phyloP scores from a whole-genome alignment of 2,797 vertebrate species.

The Triplophysa yarkandensis region DNA sequence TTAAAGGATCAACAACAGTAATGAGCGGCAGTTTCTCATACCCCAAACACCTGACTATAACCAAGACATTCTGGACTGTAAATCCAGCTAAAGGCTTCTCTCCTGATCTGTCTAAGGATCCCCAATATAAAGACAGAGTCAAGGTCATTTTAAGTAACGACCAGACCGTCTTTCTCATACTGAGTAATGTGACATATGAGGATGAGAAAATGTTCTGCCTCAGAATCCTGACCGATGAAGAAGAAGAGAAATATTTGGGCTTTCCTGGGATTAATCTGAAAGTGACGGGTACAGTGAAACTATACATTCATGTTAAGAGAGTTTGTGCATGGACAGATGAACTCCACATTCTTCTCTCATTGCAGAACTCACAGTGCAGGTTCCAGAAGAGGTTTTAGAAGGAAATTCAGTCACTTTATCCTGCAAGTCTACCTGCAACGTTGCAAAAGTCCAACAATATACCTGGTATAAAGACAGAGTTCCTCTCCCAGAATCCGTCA shows the following conservation, averaged over 20 bases:
- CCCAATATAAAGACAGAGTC: background rate
- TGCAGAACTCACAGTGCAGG: slow-evolving; percentile 13
- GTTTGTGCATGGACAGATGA: background rate
- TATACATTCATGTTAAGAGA: no score
- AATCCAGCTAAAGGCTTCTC: accelerated
- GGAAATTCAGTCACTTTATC: background rate
- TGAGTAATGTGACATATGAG: background rate
- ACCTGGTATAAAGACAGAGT: slow-evolving; percentile 11
- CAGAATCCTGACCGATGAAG: accelerated
- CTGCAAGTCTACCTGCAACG: background rate
- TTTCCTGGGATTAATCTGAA: background rate
- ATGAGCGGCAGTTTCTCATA: background rate
- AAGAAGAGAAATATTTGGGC: accelerated
- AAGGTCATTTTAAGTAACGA: accelerated
- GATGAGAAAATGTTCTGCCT: background rate
- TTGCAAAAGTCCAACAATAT: background rate
- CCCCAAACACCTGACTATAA: background rate
- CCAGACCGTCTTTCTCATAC: accelerated
- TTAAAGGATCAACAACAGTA: background rate
- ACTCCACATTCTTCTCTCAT: background rate
- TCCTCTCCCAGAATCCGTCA: background rate
- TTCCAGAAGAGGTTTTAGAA: slow-evolving; percentile 12
- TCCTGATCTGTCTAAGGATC: background rate
- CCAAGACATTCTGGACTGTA: background rate
- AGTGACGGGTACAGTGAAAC: slow-evolving; percentile 6